Percentiles rank a stretch among this genome's conserved stretches.
phyloP scores from a whole-genome alignment of 2,797 vertebrate species.

The Erethizon dorsatum region DNA sequence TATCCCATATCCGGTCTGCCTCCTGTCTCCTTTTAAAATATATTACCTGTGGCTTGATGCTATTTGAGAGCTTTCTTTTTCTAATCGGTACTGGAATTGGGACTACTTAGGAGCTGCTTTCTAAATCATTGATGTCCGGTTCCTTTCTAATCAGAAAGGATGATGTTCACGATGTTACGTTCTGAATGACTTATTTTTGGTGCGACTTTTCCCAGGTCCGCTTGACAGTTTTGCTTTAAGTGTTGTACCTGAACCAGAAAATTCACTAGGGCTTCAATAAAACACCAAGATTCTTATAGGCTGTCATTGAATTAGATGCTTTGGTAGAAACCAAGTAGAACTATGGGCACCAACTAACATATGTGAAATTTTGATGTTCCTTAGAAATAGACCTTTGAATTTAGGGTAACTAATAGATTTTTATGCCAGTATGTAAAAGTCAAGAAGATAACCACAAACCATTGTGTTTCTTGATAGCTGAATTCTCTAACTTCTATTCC shows the following conservation, averaged over 20 bases:
- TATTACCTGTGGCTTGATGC: neutral
- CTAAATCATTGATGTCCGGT: neutral
- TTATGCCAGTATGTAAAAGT: neutral
- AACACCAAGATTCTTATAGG: neutral
- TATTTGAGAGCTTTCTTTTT: neutral
- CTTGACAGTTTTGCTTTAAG: neutral
- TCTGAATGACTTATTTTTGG: neutral
- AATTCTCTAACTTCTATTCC: slow-evolving; percentile 2
- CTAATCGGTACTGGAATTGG: neutral
- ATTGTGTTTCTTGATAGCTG: neutral
- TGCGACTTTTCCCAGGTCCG: neutral
- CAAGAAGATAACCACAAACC: neutral
- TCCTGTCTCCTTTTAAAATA: neutral
- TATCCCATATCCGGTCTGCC: neutral
- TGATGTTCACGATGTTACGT: neutral
- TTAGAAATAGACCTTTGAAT: neutral
- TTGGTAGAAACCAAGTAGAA: neutral
- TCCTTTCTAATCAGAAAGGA: neutral
- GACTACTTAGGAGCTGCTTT: neutral
- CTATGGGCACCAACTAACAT: neutral
- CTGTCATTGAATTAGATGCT: neutral
- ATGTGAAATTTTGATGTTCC: neutral
- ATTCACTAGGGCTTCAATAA: neutral
- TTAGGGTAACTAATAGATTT: neutral
- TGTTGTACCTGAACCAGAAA: neutral